These are phyloP conservation scores for Acanthurus leucopareius DNA, from an alignment of 2,797 vertebrate species.

Conservation along the genomic window DNA sequence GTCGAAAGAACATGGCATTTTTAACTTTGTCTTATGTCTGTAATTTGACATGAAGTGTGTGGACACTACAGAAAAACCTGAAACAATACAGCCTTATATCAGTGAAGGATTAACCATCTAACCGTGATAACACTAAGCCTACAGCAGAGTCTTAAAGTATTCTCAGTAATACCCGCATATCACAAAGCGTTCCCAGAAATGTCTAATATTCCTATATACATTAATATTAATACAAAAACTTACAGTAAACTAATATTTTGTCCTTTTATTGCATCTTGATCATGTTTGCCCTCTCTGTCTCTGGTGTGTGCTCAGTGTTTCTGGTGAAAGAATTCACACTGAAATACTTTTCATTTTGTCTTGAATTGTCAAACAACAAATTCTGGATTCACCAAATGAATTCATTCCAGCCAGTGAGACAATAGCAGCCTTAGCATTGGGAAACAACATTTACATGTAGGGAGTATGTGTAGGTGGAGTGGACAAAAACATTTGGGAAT, in stretches of 20 bases:
- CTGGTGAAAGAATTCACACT: neutral
- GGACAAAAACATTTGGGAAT: neutral
- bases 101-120: neutral
- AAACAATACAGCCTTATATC: neutral
- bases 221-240: neutral
- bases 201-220: neutral
- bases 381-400: neutral
- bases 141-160: neutral
- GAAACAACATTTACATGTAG: neutral
- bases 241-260: neutral
- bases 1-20: neutral
- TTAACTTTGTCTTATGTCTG: neutral
- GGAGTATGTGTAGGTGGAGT: neutral
- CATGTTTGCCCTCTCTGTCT: neutral
- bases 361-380: neutral
- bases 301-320: neutral
- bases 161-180: neutral
- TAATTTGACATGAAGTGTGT: neutral
- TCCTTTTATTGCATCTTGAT: neutral
- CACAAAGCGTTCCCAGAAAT: neutral
- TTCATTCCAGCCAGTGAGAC: neutral
- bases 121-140: slow-evolving; percentile 2
- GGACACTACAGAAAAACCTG: neutral
- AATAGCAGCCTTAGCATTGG: neutral
- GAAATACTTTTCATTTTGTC: neutral